These are phyloP conservation scores for Prinia subflava DNA, from an alignment of 2,113 vertebrate genomes.

Conservation along the genomic window DNA sequence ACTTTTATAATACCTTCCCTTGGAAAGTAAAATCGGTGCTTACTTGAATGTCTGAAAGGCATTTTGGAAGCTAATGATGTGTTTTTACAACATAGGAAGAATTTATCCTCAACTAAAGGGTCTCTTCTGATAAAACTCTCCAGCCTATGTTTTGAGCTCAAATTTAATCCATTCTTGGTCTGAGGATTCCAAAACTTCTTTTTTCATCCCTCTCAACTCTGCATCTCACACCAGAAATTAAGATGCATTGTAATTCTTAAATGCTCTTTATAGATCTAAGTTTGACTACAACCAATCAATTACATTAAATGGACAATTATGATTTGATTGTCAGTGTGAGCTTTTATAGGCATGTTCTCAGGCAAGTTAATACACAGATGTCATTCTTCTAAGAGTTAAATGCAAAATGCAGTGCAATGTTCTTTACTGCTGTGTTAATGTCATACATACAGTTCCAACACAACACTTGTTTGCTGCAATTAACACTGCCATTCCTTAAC, in stretches of 20 bases:
- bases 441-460: background rate
- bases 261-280: background rate
- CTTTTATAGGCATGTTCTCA: background rate
- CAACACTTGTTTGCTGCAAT: background rate
- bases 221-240: background rate
- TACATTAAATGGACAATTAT: background rate
- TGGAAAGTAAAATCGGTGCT: background rate
- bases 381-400: background rate
- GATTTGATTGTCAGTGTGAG: background rate
- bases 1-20: background rate
- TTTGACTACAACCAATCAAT: background rate
- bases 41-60: background rate
- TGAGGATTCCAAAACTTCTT: conserved; percentile 1
- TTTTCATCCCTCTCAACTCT: background rate
- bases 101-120: background rate
- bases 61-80: conserved; percentile 17
- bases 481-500: conserved; percentile 9
- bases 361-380: background rate
- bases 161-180: background rate
- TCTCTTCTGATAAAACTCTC: background rate
- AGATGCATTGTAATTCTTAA: background rate
- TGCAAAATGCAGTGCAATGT: background rate
- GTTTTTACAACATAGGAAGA: background rate
- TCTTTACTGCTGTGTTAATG: background rate
- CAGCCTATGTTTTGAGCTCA: background rate